Evolutionary conservation across 2,113 vertebrate genomes (phyloP).

Genomic region (Dissostichus mawsoni): DNA sequence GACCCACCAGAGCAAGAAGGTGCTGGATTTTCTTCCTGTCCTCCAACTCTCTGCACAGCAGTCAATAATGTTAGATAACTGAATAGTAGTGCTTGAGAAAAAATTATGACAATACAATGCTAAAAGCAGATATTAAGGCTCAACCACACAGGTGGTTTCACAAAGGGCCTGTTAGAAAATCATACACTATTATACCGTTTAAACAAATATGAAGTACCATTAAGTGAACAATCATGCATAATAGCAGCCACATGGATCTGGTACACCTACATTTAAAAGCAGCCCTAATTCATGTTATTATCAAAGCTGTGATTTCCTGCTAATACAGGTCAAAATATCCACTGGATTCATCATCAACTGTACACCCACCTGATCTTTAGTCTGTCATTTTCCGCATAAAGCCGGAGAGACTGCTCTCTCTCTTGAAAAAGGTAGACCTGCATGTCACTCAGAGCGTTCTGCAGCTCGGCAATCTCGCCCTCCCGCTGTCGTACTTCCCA

Average conservation of each 20-base stretch:
- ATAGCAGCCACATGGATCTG: background rate
- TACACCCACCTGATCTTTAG: constrained; percentile 92
- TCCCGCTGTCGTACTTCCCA: constrained; percentile 90
- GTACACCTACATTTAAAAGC: background rate
- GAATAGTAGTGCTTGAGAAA: background rate
- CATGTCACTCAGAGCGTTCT: constrained; percentile 95
- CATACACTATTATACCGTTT: no score
- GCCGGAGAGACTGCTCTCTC: constrained; percentile 91
- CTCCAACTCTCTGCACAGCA: constrained; percentile 89
- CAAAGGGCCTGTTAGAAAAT: no score
- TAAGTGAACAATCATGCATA: background rate
- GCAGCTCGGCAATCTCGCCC: constrained; percentile 90
- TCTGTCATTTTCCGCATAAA: constrained; percentile 95
- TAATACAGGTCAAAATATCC: background rate
- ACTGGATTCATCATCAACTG: background rate
- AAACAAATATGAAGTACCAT: background rate
- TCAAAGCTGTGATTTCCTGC: background rate
- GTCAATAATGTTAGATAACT: background rate
- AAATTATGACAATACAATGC: background rate
- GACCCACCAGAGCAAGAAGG: constrained; percentile 90
- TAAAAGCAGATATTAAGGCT: background rate
- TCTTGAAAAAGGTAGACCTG: constrained; percentile 96
- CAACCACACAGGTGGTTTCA: background rate
- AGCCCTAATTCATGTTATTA: background rate
- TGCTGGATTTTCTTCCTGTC: constrained; percentile 96